Conservation (phyloP, 2,888 invertebrate genomes). For the Proisotoma minuta region DNA sequence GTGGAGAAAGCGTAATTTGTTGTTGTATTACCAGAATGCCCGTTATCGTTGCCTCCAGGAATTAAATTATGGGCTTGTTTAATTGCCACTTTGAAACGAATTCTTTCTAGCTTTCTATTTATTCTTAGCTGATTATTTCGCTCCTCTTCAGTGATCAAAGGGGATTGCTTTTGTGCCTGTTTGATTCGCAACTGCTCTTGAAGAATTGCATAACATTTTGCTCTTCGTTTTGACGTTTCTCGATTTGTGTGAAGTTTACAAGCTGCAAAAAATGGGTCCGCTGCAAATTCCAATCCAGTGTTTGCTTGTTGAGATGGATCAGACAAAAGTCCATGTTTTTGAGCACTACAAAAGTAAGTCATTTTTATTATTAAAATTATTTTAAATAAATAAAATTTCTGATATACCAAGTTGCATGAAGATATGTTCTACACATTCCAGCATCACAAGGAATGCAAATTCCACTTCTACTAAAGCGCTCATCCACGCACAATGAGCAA, state of each 20-base stretch:
- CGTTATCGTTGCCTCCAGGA: no score
- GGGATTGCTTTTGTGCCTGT: slow-evolving; percentile 28
- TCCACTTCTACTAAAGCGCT: slow-evolving; percentile 80
- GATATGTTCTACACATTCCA: slow-evolving; percentile 94
- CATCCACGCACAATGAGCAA: slow-evolving; percentile 85
- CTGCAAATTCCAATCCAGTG: slow-evolving; percentile 60
- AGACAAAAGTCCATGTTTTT: slow-evolving; percentile 83
- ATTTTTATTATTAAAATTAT: slow-evolving; percentile 16
- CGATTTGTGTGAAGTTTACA: slow-evolving; percentile 94
- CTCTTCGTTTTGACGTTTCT: slow-evolving; percentile 60
- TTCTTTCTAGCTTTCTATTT: slow-evolving; percentile 74
- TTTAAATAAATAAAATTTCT: slow-evolving; percentile 31
- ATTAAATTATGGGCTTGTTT: slow-evolving; percentile 27
- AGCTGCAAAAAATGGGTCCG: slow-evolving; percentile 95
- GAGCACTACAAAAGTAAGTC: slow-evolving; percentile 63
- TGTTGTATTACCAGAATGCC: no score
- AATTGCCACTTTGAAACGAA: slow-evolving; percentile 62
- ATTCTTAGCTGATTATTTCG: slow-evolving; percentile 55
- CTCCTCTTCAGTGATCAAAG: slow-evolving; percentile 31
- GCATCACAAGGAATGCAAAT: slow-evolving; percentile 97
- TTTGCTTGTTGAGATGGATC: slow-evolving; percentile 59
- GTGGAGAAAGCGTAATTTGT: background rate
- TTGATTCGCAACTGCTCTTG: slow-evolving; percentile 44
- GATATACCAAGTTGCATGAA: slow-evolving; percentile 89
- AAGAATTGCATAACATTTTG: slow-evolving; percentile 31